Evolutionary conservation across 2,888 invertebrate genomes (phyloP), one percentile per base, ranked within the genome.

Genomic region (Dromius quadrimaculatus): DNA sequence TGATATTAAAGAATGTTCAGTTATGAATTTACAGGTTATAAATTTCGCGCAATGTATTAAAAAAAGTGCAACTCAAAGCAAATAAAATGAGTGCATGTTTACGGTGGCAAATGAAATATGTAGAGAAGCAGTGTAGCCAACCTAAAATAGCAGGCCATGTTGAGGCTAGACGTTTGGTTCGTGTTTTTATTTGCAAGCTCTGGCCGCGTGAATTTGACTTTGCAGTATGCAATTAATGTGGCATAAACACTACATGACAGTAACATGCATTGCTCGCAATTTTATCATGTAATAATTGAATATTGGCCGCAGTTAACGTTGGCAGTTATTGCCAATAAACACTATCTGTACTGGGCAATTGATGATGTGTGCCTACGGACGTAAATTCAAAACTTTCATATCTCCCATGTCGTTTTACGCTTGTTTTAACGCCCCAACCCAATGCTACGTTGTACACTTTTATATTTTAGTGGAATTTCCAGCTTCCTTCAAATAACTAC

Each of bases 211-310:
- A 59, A 59, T 68, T 68, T 68, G 68, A 57, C 59, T 59, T 45
- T 20, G 43, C 45, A 68, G 68, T 36, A 11, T 59, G 68, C 68
- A 68, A 68, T 68, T 68, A 68, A 68, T 68, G 68, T 68, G 45
- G 68, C 68, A 68, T 68, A 59, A 68, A 68, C 68, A 43, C 19
- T 43, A 59, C 59, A 68, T 68, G 68, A 68, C 68, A 68, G 68
- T 59, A 43, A 68, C 68, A 68, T 23, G 68, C 68, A 68, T 68
- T 68, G 68, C 68, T 43, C 68, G 68, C 68, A 41, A 68, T 68
- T 68, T 68, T 68, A 68, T 68, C 68, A 68, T 68, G 68, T 68
- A 68, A 68, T 68, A 68, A 68, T 68, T 68, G 68, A 68, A 68
- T 68, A 68, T 68, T 68, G 68, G 68, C 68, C 41, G 68, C 59